phyloP scores from a whole-genome alignment of 2,113 vertebrate species.

The Percopsis transmontana region DNA sequence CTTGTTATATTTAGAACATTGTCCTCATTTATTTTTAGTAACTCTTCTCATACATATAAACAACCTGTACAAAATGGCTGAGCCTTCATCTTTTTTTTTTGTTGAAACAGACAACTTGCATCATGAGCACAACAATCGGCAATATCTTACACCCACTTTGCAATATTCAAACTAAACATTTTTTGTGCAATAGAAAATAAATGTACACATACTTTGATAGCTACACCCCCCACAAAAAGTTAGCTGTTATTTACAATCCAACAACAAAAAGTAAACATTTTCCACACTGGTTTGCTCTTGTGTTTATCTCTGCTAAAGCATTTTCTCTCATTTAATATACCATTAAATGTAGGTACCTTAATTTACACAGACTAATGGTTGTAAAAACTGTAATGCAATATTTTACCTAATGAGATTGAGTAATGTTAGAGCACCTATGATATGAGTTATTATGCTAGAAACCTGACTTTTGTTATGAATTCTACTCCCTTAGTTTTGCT shows the following conservation, averaged over 20 bases:
- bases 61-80: constrained; percentile 88
- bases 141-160: constrained; percentile 84
- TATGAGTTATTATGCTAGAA: constrained; percentile 31
- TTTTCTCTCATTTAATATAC: constrained; percentile 38
- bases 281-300: constrained; percentile 70
- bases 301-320: constrained; percentile 69
- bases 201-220: constrained; percentile 73
- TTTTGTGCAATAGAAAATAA: constrained; percentile 90
- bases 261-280: constrained; percentile 85
- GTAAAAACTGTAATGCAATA: constrained; percentile 30
- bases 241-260: constrained; percentile 86
- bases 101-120: constrained; percentile 76
- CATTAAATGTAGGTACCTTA: constrained; percentile 12
- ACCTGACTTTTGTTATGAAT: not conserved
- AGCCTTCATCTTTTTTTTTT: constrained; percentile 73
- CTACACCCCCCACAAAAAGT: constrained; percentile 84
- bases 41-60: constrained; percentile 88
- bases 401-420: constrained; percentile 31
- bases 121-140: constrained; percentile 84
- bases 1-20: constrained; percentile 50
- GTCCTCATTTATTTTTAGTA: constrained; percentile 84
- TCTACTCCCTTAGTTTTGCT: not conserved
- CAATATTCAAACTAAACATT: constrained; percentile 86
- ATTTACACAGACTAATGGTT: constrained; percentile 40
- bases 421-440: constrained; percentile 47